phyloP scores from a whole-genome alignment of 1,140 invertebrate genomes.

The Dolichoris vasculosae region DNA sequence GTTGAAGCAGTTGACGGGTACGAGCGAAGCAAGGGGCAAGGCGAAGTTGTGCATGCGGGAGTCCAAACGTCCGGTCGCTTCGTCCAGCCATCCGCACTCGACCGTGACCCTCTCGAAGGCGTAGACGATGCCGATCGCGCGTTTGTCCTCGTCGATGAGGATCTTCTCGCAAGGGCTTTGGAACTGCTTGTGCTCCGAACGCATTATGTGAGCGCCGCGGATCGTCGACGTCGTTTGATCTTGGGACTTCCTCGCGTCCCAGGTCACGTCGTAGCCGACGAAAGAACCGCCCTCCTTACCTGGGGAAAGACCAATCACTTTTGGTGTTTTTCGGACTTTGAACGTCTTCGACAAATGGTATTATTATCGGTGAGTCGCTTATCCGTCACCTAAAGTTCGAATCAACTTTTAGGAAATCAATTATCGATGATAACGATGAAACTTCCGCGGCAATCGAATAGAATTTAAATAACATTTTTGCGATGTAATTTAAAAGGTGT shows the following conservation, averaged over 20 bases:
- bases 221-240: not conserved
- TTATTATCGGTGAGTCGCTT: too few species aligned
- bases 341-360: too few species aligned
- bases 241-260: not conserved
- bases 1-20: constrained; percentile 53
- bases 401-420: too few species aligned
- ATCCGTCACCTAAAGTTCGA: too few species aligned
- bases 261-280: constrained; percentile 38
- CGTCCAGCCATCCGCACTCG: constrained; percentile 26
- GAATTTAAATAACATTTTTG: too few species aligned
- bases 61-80: not conserved
- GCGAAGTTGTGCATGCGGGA: constrained; percentile 46
- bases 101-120: constrained; percentile 31
- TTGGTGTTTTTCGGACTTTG: not conserved
- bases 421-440: too few species aligned
- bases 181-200: constrained; percentile 15
- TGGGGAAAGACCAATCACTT: not conserved
- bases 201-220: constrained; percentile 15
- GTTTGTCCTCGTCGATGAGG: constrained; percentile 15
- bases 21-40: not conserved
- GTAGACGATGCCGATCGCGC: constrained; percentile 20
- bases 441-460: too few species aligned
- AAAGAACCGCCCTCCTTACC: constrained; percentile 52
- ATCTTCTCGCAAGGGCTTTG: constrained; percentile 37
- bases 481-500: too few species aligned